Evolutionary conservation across 2,888 invertebrate genomes (phyloP).

Genomic region (Pimpla rufipes): DNA sequence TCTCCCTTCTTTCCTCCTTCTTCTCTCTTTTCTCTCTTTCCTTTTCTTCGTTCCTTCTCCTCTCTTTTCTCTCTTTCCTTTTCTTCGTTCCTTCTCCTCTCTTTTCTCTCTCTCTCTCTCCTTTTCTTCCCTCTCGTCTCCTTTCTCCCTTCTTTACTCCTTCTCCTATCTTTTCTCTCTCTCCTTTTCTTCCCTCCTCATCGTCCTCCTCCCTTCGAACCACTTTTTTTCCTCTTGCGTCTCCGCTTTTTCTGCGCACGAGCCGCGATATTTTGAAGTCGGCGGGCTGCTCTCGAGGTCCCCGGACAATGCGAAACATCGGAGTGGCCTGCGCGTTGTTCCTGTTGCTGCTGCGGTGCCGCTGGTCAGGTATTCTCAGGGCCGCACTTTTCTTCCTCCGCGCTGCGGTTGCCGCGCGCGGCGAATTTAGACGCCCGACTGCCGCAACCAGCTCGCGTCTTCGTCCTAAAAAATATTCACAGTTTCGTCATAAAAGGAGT

Average conservation of each 20-base stretch:
- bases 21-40: slow-evolving; percentile 1
- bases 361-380: slow-evolving; percentile 57
- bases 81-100: background rate
- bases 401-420: slow-evolving; percentile 5
- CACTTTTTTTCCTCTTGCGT: slow-evolving; percentile 2
- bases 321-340: slow-evolving; percentile 16
- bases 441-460: background rate
- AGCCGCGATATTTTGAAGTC: slow-evolving; percentile 35
- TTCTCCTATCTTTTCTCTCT: background rate
- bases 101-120: slow-evolving; percentile 3
- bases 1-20: background rate
- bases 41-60: background rate
- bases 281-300: slow-evolving; percentile 2
- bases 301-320: slow-evolving; percentile 44
- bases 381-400: slow-evolving; percentile 52
- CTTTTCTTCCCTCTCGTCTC: slow-evolving; percentile 15
- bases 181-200: background rate
- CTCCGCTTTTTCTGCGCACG: slow-evolving; percentile 10
- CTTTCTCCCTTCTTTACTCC: slow-evolving; percentile 2
- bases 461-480: background rate
- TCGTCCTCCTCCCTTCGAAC: slow-evolving; percentile 7
- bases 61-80: background rate
- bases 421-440: background rate
- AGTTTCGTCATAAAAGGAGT: slow-evolving; percentile 10
- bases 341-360: background rate